phyloP scores from a whole-genome alignment of 2,113 vertebrate genomes.

The Dasypus novemcinctus region DNA sequence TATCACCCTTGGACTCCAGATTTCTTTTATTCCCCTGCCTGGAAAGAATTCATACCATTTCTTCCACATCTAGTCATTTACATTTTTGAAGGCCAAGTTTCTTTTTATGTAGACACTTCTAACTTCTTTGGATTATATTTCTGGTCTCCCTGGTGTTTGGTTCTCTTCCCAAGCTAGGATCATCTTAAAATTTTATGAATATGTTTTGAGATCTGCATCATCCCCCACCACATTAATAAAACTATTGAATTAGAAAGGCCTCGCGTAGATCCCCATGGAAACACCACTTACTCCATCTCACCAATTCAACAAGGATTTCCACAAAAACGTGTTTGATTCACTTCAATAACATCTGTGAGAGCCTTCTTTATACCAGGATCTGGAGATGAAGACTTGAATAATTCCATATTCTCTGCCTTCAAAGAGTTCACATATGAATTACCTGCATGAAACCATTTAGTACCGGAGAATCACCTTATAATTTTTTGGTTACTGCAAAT shows the following conservation, averaged over 20 bases:
- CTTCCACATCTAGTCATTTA: conserved; percentile 67
- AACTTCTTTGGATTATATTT: conserved; percentile 72
- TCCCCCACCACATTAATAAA: conserved; percentile 72
- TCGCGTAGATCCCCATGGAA: conserved; percentile 31
- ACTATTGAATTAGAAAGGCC: conserved; percentile 62
- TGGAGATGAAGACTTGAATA: neutral
- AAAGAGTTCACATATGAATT: neutral
- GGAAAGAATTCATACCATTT: conserved; percentile 57
- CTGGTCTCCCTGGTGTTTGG: conserved; percentile 69
- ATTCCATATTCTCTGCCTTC: neutral
- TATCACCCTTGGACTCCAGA: conserved; percentile 50
- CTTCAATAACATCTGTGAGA: neutral
- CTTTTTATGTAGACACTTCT: conserved; percentile 73
- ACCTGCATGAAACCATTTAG: neutral
- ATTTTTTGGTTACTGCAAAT: neutral
- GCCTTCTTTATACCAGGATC: neutral
- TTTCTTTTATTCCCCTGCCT: conserved; percentile 71
- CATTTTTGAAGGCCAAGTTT: conserved; percentile 77
- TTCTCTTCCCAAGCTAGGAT: conserved; percentile 65
- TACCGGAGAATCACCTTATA: neutral
- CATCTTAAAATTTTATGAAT: conserved; percentile 77
- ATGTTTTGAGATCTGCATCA: conserved; percentile 65
- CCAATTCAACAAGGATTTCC: conserved; percentile 32
- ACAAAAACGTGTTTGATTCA: neutral
- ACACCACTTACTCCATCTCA: conserved; percentile 12